Base-by-base conservation (phyloP, 2,888 invertebrate species). In the Phengaris alcon region DNA sequence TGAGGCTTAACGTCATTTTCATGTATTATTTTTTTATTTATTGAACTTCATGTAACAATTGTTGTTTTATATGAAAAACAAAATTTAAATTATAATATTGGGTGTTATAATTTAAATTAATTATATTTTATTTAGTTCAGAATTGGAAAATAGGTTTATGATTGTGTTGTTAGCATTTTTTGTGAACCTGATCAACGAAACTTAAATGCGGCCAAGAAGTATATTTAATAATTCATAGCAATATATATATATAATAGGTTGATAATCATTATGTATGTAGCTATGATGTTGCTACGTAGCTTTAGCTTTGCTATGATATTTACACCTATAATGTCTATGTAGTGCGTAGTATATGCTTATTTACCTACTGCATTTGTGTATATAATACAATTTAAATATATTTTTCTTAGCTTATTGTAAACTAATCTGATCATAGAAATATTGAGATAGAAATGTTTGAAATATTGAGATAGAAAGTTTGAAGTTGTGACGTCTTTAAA, bases 131-230 rank as follows among this genome's bases (percentile, higher is more conserved):
- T 35, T 35, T 35, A 35, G 22, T 57, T 13, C n/a, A 57, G 55
- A 6, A n/a, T 57, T 15, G 15, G 7, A n/a, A 15, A 35, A 57
- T 57, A 15, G 8, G 57, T 57, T 57, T 15, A 57, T 8, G 57
- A 55, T 57, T 15, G 57, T 57, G 57, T 57, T 55, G 54, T 55
- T 7, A 22, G 0, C 22, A 15, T 9, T 22, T 59, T 59, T 59
- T 59, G 22, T 22, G 59, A 59, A 70, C 12, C 48, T 22, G 10
- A 70, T 70, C 70, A 70, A 52, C 70, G 70, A 70, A 70, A 70
- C 22, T 70, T 48, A 51, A 48, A 48, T 70, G 70, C 22, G 70
- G 70, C 70, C 70, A 70, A 70, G 52, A 48, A 70, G 15, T 70
- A 70, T 22, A 51, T 51, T 48, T 22, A 59, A 51, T 48, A 69